Percentiles rank a stretch among this genome's conserved stretches.
Evolutionary conservation across 2,113 vertebrate genomes (phyloP).

Genomic region (Lates calcarifer): DNA sequence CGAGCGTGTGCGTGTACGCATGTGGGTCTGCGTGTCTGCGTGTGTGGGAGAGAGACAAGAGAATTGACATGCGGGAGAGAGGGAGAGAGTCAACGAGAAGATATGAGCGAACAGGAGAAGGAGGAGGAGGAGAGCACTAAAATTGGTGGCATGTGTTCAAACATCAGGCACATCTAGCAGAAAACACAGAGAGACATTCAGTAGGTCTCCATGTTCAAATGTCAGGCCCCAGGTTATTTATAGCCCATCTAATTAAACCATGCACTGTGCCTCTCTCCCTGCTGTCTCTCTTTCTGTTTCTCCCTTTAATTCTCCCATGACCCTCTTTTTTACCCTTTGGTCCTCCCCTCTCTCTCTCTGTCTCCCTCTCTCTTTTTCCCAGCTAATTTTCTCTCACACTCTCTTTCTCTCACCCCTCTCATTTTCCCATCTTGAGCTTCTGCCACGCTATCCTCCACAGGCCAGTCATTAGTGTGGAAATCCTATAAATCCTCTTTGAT

Average conservation of each 20-base stretch:
- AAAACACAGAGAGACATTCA: constrained; percentile 71
- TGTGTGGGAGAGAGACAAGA: constrained; percentile 48
- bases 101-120: constrained; percentile 12
- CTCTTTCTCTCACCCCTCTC: constrained; percentile 6
- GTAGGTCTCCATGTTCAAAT: constrained; percentile 79
- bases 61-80: constrained; percentile 43
- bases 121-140: constrained; percentile 39
- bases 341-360: constrained; percentile 14
- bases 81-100: constrained; percentile 29
- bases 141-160: constrained; percentile 75
- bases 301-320: constrained; percentile 62
- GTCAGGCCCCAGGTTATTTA: constrained; percentile 82
- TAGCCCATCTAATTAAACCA: constrained; percentile 82
- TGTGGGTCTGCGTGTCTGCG: constrained; percentile 8
- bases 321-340: constrained; percentile 63
- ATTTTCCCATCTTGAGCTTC: constrained; percentile 29
- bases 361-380: neutral
- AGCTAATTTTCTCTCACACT: constrained; percentile 31
- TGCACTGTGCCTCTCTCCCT: constrained; percentile 64
- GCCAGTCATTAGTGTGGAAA: constrained; percentile 55
- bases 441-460: constrained; percentile 41
- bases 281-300: constrained; percentile 59
- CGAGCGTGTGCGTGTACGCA: constrained; percentile 5
- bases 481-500: constrained; percentile 64
- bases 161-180: constrained; percentile 68